Conservation (phyloP, 37 sponge, comb jelly and placozoan species). For the Haliclona indistincta region DNA sequence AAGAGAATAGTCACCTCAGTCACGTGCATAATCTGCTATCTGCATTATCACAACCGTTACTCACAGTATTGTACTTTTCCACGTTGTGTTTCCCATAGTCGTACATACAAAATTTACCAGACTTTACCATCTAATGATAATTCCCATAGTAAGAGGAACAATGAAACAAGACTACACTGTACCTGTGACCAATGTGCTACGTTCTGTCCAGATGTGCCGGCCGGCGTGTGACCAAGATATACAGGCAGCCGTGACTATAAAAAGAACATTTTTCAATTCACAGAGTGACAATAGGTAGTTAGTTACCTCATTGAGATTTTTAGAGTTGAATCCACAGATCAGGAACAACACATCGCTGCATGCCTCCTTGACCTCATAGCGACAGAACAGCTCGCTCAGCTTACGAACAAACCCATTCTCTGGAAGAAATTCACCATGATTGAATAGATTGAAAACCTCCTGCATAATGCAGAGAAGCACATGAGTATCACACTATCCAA, state of each 20-base stretch:
- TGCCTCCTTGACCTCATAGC: slow-evolving; percentile 8
- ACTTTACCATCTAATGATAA: slow-evolving; percentile 19
- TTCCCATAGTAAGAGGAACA: too few species aligned
- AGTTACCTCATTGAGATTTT: slow-evolving; percentile 55
- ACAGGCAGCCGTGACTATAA: slow-evolving; percentile 72
- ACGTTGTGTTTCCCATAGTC: too few species aligned
- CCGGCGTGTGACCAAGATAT: slow-evolving; percentile 88
- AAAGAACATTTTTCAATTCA: not conserved
- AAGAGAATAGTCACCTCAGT: too few species aligned
- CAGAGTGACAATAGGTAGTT: not conserved
- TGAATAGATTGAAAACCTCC: slow-evolving; percentile 42
- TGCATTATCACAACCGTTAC: slow-evolving; percentile 46
- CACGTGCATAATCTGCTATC: not conserved
- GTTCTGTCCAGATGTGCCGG: slow-evolving; percentile 91
- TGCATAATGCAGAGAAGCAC: not conserved
- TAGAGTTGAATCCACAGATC: slow-evolving; percentile 72
- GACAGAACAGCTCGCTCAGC: slow-evolving; percentile 52
- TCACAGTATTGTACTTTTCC: too few species aligned
- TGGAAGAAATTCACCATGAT: slow-evolving; percentile 79
- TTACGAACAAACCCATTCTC: slow-evolving; percentile 39
- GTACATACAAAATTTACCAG: slow-evolving; percentile 68
- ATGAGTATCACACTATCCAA: not conserved
- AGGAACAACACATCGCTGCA: slow-evolving; percentile 82
- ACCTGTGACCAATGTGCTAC: slow-evolving; percentile 80
- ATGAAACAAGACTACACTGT: too few species aligned